phyloP scores from a whole-genome alignment of 1,140 invertebrate genomes.

The Paraescarpia echinospica region DNA sequence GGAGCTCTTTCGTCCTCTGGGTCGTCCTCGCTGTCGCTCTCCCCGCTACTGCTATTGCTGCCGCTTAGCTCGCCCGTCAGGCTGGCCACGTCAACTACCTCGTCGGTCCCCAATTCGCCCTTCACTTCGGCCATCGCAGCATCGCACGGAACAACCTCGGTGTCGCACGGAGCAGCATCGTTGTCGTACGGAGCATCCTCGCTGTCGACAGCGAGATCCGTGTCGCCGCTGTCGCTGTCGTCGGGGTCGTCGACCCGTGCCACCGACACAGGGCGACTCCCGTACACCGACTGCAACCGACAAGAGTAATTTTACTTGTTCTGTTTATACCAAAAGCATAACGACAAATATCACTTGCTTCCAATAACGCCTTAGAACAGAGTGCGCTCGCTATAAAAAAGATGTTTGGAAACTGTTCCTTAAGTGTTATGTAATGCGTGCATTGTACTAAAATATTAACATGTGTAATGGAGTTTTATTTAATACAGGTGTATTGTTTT shows the following conservation, averaged over 20 bases:
- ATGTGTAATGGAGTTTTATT: no score
- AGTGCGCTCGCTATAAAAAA: no score
- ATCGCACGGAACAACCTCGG: not conserved
- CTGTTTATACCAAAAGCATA: no score
- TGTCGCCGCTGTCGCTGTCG: no score
- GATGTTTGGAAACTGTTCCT: no score
- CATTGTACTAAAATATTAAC: no score
- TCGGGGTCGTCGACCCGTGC: not conserved
- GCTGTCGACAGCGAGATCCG: no score
- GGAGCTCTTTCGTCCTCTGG: not conserved
- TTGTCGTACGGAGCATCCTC: not conserved
- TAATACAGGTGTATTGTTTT: no score
- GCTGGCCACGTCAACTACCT: not conserved
- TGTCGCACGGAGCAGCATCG: not conserved
- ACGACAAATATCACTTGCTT: no score
- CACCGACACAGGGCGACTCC: not conserved
- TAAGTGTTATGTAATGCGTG: no score
- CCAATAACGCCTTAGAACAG: no score
- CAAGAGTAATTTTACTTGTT: not conserved
- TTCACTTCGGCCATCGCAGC: not conserved
- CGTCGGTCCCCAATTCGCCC: not conserved
- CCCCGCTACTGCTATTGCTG: not conserved
- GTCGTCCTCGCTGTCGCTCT: not conserved
- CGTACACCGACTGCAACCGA: conserved; percentile 6
- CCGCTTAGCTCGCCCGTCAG: not conserved